A percentile compares a stretch with the other conserved stretches of the same genome.
Conservation (phyloP, 92 coral and sea anemone genomes). For the Porites rus region DNA sequence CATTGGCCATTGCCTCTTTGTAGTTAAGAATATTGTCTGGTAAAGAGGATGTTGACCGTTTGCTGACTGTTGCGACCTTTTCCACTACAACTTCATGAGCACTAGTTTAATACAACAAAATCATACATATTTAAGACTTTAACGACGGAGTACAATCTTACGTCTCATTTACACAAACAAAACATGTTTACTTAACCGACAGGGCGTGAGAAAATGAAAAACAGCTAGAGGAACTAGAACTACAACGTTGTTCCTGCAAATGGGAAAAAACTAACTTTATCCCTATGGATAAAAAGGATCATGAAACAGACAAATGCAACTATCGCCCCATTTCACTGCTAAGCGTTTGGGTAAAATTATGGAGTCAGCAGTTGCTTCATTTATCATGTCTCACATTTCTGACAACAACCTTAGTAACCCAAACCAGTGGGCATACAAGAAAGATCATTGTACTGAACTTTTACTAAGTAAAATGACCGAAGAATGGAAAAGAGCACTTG, state of each 20-base stretch:
- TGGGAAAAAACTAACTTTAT: not conserved
- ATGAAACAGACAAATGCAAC: not conserved
- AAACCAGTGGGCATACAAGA: conserved; percentile 1
- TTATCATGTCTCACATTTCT: not conserved
- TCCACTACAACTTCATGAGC: conserved; percentile 83
- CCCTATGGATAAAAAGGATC: not conserved
- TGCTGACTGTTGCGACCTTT: conserved; percentile 14
- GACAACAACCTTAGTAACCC: not conserved
- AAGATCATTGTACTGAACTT: conserved; percentile 4
- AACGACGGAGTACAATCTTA: too few species aligned
- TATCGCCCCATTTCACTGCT: conserved; percentile 5
- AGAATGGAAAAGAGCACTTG: conserved; percentile 38
- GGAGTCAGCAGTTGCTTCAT: conserved; percentile 2
- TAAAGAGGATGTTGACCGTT: conserved; percentile 46
- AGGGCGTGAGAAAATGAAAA: too few species aligned
- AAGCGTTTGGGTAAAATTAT: conserved; percentile 2
- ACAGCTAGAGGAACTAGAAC: too few species aligned
- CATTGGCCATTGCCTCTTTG: conserved; percentile 45
- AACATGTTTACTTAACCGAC: too few species aligned
- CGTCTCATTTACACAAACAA: too few species aligned
- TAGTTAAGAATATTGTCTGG: conserved; percentile 45
- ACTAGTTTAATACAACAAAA: conserved; percentile 27
- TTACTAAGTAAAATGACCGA: conserved; percentile 45
- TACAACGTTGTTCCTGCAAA: too few species aligned
- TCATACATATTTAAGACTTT: not conserved